Evolutionary conservation across 2,113 vertebrate species (phyloP), one percentile per base, ranked within the genome.

Genomic region (Diadophis punctatus): DNA sequence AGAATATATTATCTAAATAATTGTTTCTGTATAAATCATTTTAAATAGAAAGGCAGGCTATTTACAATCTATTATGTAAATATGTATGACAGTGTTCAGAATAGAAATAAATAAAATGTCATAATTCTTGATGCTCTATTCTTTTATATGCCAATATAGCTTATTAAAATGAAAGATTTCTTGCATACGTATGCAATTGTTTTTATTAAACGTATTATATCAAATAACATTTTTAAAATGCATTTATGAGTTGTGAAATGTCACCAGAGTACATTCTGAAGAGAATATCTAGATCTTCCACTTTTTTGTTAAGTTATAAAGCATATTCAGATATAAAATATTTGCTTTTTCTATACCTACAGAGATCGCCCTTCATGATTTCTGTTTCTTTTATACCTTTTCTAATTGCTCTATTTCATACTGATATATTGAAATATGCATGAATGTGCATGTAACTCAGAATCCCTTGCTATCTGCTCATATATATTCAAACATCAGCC

Each of bases 281-380:
- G 60, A 91, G 2, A 10, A 87, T 30, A 90, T 89, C 43, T 94
- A 68, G 90, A 89, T 56, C 86, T 16, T 14, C 5, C 34, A 0
- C 88, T 91, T 3, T 85, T 55, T 87, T 90, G n/a, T 90, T 92
- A 84, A 90, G 20, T 30, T 55, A 91, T 18, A 93, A 93, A 95
- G 48, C 2, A 20, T 80, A 80, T 89, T 94, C 91, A 88, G 48
- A 18, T 55, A 87, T 2, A 92, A 91, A 94, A 91, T 55, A 16
- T 16, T 58, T 0, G 0, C 7, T 93, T 93, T 92, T 92, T 14
- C 18, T 92, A 52, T n/a, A 93, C 16, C 49, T 88, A 6, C 87
- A 88, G 90, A 90, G 10, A 80, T 1, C 88, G 48, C n/a, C 1
- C 25, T 88, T 93, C 4, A 25, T 52, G 18, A 3, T 90, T 88